A percentile compares a stretch with the other conserved stretches of the same genome.
phyloP scores from a whole-genome alignment of 2,888 invertebrate genomes.

The Agriopis aurantiaria region DNA sequence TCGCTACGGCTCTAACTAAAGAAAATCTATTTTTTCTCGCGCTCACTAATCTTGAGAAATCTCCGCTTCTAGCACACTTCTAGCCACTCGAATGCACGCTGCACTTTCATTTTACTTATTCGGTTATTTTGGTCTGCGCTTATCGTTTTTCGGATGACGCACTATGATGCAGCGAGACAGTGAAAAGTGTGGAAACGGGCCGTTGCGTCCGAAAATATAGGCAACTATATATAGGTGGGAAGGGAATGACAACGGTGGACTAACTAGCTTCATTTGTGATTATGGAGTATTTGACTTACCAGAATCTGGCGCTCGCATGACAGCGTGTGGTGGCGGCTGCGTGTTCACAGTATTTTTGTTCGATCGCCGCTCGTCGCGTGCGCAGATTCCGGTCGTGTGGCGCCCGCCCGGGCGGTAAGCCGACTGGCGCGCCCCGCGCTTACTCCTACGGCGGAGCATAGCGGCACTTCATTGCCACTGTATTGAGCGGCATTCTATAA shows the following conservation, averaged over 20 bases:
- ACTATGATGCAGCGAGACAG: constrained; percentile 38
- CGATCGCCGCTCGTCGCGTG: constrained; percentile 74
- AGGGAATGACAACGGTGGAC: constrained; percentile 38
- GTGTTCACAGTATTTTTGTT: constrained; percentile 77
- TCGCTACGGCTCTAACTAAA: constrained; percentile 53
- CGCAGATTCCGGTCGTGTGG: constrained; percentile 86
- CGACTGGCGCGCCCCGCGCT: constrained; percentile 67
- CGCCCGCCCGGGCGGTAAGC: constrained; percentile 86
- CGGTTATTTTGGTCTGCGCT: constrained; percentile 40
- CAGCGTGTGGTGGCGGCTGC: constrained; percentile 68
- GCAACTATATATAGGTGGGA: constrained; percentile 69
- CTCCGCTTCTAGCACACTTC: constrained; percentile 34
- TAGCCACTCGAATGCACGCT: constrained; percentile 50
- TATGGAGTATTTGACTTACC: constrained; percentile 62
- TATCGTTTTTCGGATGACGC: constrained; percentile 44
- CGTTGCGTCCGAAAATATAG: constrained; percentile 75
- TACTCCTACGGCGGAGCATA: neutral
- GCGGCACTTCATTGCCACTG: constrained; percentile 37
- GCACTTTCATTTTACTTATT: constrained; percentile 66
- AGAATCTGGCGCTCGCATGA: constrained; percentile 82
- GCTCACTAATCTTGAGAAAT: constrained; percentile 67
- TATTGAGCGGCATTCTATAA: neutral
- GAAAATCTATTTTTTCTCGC: constrained; percentile 76
- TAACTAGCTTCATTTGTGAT: neutral
- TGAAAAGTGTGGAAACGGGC: constrained; percentile 57